Conservation (phyloP, 2,797 vertebrate species). For the Malacoraja senta region DNA sequence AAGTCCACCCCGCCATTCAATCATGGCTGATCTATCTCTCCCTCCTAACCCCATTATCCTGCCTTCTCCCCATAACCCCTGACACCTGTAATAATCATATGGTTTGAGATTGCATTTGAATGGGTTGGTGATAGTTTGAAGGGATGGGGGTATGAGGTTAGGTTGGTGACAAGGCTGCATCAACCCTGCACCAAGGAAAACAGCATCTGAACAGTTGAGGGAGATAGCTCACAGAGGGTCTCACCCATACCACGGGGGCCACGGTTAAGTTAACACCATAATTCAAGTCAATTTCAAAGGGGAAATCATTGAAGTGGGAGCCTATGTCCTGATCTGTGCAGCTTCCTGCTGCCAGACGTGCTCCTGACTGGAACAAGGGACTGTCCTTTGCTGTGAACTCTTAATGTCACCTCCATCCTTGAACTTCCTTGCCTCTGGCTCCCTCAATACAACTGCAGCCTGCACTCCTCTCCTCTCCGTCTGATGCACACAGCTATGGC, state of each 20-base stretch:
- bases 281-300: background rate
- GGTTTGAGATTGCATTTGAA: too few relatives aligned
- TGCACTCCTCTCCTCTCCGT: background rate
- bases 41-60: too few relatives aligned
- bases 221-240: background rate
- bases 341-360: background rate
- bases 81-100: too few relatives aligned
- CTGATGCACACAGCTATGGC: background rate
- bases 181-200: background rate
- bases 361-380: background rate
- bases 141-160: too few relatives aligned
- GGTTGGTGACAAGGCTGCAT: background rate
- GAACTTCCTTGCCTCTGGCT: background rate
- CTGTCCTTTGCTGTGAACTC: background rate
- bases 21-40: too few relatives aligned
- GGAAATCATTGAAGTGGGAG: background rate
- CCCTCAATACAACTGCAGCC: background rate
- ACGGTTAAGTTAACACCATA: too few relatives aligned
- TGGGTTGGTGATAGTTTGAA: too few relatives aligned
- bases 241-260: background rate
- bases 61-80: too few relatives aligned
- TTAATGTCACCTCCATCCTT: background rate
- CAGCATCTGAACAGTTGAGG: background rate
- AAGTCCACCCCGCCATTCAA: too few relatives aligned
- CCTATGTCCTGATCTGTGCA: background rate